Evolutionary conservation across 2,113 vertebrate genomes (phyloP).

Genomic region (Onychorhynchus coronatus): DNA sequence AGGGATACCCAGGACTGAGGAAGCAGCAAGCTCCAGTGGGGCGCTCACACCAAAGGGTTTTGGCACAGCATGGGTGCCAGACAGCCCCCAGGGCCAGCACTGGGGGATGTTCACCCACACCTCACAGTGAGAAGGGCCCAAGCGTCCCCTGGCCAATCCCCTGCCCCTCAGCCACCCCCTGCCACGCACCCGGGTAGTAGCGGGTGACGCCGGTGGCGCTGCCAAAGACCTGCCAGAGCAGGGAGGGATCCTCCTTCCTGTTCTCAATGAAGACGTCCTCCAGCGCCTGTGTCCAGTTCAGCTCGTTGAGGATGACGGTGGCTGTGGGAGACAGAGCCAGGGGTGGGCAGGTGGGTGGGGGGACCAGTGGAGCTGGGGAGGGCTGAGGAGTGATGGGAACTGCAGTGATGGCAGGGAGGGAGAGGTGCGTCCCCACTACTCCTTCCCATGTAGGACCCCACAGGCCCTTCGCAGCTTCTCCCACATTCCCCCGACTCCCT

Average conservation of each 20-base stretch:
- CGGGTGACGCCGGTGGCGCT: slow-evolving; percentile 96
- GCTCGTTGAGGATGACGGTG: slow-evolving; percentile 92
- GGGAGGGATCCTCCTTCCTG: slow-evolving; percentile 87
- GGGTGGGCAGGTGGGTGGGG: fast-evolving
- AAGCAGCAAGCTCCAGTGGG: fast-evolving
- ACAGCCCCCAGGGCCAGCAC: no score
- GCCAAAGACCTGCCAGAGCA: slow-evolving; percentile 97
- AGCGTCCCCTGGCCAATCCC: neutral
- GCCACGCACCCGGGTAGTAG: slow-evolving; percentile 89
- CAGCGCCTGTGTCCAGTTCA: slow-evolving; percentile 95
- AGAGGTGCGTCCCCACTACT: neutral
- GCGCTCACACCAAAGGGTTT: neutral
- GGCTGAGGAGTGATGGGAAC: neutral
- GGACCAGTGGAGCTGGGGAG: neutral
- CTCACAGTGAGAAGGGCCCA: fast-evolving
- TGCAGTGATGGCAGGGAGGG: fast-evolving
- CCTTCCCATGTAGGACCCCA: neutral
- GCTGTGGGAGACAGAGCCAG: slow-evolving; percentile 70
- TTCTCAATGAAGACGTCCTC: slow-evolving; percentile 94
- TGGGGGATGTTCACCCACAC: fast-evolving
- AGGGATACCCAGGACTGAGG: neutral
- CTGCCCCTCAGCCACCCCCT: fast-evolving
- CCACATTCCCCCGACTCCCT: fast-evolving
- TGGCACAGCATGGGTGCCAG: fast-evolving
- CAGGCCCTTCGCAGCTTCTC: neutral